Percentiles rank a stretch among this genome's conserved stretches.
Conservation (phyloP, 2,888 invertebrate genomes). For the Dynastes maya region DNA sequence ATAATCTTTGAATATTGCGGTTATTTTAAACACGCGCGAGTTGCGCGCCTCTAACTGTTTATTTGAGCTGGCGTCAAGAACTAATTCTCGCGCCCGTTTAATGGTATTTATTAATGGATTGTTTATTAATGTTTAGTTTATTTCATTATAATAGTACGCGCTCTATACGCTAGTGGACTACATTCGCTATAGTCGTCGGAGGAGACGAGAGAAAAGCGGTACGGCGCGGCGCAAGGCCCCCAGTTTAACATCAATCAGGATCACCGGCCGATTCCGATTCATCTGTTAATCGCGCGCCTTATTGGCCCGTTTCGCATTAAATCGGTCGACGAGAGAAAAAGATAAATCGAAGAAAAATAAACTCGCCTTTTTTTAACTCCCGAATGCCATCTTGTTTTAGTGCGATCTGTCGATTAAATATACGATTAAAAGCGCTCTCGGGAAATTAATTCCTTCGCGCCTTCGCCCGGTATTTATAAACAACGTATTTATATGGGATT, state of each 20-base stretch:
- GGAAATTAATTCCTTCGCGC: slow-evolving; percentile 15
- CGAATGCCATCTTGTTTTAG: slow-evolving; percentile 35
- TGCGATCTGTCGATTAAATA: slow-evolving; percentile 20
- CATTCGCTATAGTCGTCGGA: not conserved
- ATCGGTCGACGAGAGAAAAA: slow-evolving; percentile 37
- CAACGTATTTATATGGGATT: slow-evolving; percentile 1
- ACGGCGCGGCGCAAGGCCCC: not conserved
- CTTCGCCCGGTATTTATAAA: slow-evolving; percentile 11
- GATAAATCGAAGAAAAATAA: slow-evolving; percentile 41
- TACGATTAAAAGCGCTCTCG: slow-evolving; percentile 7
- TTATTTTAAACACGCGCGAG: slow-evolving; percentile 59
- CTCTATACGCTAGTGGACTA: slow-evolving; percentile 25
- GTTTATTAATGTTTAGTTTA: slow-evolving; percentile 67
- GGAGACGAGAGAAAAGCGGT: not conserved
- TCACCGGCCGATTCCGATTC: slow-evolving; percentile 38
- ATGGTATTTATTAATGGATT: slow-evolving; percentile 69
- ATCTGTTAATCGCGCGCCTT: slow-evolving; percentile 9
- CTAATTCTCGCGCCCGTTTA: slow-evolving; percentile 65
- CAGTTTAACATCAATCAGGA: slow-evolving; percentile 46
- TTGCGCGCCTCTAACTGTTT: slow-evolving; percentile 62
- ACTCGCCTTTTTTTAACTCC: slow-evolving; percentile 7
- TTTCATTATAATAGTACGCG: slow-evolving; percentile 60
- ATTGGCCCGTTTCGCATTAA: slow-evolving; percentile 37
- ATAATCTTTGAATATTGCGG: slow-evolving; percentile 60
- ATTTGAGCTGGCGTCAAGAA: slow-evolving; percentile 68